These are phyloP conservation scores for Melangyna quadrimaculata DNA, from an alignment of 2,888 invertebrate species.

Conservation along the genomic window DNA sequence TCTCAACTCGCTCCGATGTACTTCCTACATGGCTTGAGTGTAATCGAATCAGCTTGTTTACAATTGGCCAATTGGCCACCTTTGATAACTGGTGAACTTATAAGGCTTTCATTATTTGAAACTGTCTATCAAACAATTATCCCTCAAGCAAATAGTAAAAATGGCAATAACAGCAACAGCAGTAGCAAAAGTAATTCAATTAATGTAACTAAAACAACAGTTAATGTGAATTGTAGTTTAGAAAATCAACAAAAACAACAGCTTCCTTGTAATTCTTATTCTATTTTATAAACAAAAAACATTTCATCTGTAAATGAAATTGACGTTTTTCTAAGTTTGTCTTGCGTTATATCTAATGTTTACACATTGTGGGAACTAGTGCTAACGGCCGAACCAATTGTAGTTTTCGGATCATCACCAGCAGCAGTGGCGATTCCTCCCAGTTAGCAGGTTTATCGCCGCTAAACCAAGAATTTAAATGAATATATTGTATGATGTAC, in stretches of 20 bases:
- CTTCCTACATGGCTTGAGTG: conserved; percentile 94
- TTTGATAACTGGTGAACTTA: conserved; percentile 90
- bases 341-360: conserved; percentile 92
- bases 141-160: conserved; percentile 80
- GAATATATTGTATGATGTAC: too few species aligned
- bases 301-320: conserved; percentile 89
- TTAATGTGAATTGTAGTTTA: conserved; percentile 2
- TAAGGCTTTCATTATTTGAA: conserved; percentile 93
- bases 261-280: not conserved
- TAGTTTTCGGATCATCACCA: conserved; percentile 97
- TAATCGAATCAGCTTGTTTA: conserved; percentile 93
- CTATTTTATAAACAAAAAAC: conserved; percentile 79
- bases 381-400: conserved; percentile 95
- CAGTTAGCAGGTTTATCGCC: too few species aligned
- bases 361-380: conserved; percentile 99
- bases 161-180: conserved; percentile 26
- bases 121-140: conserved; percentile 89
- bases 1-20: conserved; percentile 95
- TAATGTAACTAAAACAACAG: not conserved
- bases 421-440: conserved; percentile 91
- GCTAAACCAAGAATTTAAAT: too few species aligned
- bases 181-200: not conserved
- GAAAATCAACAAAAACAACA: not conserved
- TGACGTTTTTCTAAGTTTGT: conserved; percentile 90
- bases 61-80: conserved; percentile 95